Conservation (phyloP, 2,888 invertebrate genomes). For the Pteria penguin region DNA sequence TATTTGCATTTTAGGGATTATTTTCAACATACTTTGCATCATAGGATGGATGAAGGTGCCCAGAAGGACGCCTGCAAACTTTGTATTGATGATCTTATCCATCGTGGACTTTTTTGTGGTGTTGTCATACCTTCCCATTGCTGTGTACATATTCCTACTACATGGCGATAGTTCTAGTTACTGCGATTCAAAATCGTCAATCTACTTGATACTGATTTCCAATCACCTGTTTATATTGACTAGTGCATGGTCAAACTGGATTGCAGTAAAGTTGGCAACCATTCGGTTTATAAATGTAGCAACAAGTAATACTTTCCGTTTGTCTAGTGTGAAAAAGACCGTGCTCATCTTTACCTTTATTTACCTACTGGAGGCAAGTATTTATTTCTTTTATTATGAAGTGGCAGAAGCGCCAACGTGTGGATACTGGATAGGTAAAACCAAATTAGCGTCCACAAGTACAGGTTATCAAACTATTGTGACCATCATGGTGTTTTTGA, state of each 20-base stretch:
- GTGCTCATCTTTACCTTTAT: not conserved
- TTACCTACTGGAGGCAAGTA: not conserved
- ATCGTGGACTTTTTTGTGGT: not conserved
- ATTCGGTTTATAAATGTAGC: not conserved
- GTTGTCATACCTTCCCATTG: not conserved
- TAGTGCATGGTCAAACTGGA: not conserved
- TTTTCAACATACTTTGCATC: not conserved
- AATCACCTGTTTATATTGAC: not conserved
- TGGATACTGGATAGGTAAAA: not conserved
- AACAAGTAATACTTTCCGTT: too few relatives aligned
- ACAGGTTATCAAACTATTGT: not conserved
- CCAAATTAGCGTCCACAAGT: not conserved
- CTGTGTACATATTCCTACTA: not conserved
- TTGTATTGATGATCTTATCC: not conserved
- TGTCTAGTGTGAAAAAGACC: not conserved
- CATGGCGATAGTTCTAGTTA: not conserved
- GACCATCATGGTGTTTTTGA: not conserved
- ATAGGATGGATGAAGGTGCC: not conserved
- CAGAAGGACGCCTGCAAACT: not conserved
- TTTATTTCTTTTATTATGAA: not conserved
- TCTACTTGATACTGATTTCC: not conserved
- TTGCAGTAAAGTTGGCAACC: not conserved
- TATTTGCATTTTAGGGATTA: not conserved
- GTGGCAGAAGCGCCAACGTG: not conserved
- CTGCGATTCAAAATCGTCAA: not conserved